Conservation (phyloP, 37 sponge, comb jelly and placozoan genomes). For the Spongilla lacustris region DNA sequence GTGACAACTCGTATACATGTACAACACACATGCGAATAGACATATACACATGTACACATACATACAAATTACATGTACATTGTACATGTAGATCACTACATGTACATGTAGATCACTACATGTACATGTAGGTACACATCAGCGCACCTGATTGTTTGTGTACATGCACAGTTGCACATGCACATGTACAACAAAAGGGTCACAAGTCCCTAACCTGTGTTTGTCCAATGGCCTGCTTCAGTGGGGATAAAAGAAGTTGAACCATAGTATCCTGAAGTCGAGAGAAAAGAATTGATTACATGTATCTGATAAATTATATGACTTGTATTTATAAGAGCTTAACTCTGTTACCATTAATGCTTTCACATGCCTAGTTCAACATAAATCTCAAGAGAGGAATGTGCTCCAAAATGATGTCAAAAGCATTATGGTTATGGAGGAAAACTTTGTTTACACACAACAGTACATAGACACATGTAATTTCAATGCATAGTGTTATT, state of each 20-base stretch:
- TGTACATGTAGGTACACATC: conserved; percentile 3
- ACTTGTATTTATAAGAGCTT: too few relatives aligned
- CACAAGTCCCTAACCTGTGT: background rate
- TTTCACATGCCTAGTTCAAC: too few relatives aligned
- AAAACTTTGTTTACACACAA: too few relatives aligned
- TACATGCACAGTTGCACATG: background rate
- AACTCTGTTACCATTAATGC: too few relatives aligned
- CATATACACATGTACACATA: background rate
- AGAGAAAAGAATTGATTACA: background rate
- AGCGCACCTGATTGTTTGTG: background rate
- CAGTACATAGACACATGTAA: too few relatives aligned
- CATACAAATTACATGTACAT: background rate
- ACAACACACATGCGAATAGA: background rate
- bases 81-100: conserved; percentile 15
- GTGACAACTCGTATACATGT: too few relatives aligned
- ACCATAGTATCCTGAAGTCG: background rate
- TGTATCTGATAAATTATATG: too few relatives aligned
- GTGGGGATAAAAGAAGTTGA: background rate
- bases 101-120: conserved; percentile 4
- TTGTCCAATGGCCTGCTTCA: conserved; percentile 4
- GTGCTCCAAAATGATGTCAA: too few relatives aligned
- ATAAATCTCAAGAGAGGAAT: too few relatives aligned
- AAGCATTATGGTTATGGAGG: too few relatives aligned
- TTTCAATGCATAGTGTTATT: too few relatives aligned
- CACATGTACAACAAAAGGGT: background rate